These are phyloP conservation scores for Tyto alba DNA, from an alignment of 2,113 vertebrate species.

Conservation along the genomic window DNA sequence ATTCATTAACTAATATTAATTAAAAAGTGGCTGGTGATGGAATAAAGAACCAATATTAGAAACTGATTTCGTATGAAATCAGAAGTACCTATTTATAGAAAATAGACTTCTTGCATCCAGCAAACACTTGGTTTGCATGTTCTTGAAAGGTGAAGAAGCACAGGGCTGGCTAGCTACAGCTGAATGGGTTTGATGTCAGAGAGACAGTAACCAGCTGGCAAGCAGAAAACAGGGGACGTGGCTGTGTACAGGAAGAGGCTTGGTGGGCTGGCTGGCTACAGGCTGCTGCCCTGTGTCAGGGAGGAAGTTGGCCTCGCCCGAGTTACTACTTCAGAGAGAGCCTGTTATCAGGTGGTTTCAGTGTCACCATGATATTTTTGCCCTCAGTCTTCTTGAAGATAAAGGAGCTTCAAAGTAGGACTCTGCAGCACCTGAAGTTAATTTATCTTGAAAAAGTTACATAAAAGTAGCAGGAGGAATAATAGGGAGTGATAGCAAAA, in stretches of 20 bases:
- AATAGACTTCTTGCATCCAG: neutral
- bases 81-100: neutral
- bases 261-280: neutral
- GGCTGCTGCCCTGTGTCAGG: neutral
- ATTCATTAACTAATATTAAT: neutral
- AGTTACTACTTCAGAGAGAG: neutral
- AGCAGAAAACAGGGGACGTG: neutral
- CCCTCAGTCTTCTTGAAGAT: neutral
- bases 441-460: neutral
- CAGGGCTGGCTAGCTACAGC: neutral
- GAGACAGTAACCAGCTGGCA: neutral
- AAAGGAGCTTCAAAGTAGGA: neutral
- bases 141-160: neutral
- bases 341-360: neutral
- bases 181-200: neutral
- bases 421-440: neutral
- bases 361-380: neutral
- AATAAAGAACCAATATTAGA: neutral
- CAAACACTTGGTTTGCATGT: neutral
- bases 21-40: neutral
- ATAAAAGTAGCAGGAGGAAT: neutral
- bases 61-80: neutral
- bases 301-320: rapidly evolving
- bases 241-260: neutral
- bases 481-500: neutral